These are phyloP conservation scores for Puntigrus tetrazona DNA, from an alignment of 2,113 vertebrate genomes.

Conservation along the genomic window DNA sequence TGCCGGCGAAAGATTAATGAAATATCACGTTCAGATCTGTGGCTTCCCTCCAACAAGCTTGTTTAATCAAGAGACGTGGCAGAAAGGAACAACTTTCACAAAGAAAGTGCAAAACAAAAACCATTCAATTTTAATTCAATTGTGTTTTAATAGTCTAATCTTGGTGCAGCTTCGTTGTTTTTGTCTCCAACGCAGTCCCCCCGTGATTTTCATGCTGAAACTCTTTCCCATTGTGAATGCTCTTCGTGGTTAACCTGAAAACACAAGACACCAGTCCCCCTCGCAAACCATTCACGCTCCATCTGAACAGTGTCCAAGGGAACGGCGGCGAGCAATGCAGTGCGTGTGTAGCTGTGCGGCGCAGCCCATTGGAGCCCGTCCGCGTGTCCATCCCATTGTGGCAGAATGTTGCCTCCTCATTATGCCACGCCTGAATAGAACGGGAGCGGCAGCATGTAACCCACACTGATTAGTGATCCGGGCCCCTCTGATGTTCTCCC, in stretches of 20 bases:
- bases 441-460: slow-evolving; percentile 36
- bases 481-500: slow-evolving; percentile 53
- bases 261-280: not conserved
- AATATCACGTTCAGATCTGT: not conserved
- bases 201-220: not conserved
- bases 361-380: not conserved
- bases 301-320: slow-evolving; percentile 14
- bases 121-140: no score
- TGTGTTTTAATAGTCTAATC: no score
- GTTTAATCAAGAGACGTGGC: not conserved
- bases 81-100: no score
- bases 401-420: slow-evolving; percentile 52
- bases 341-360: slow-evolving; percentile 3
- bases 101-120: no score
- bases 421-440: slow-evolving; percentile 40
- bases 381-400: slow-evolving; percentile 41
- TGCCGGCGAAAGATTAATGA: not conserved
- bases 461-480: slow-evolving; percentile 52
- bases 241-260: not conserved
- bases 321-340: not conserved
- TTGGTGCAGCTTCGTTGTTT: not conserved
- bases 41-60: not conserved
- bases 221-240: not conserved
- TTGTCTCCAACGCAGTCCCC: not conserved
- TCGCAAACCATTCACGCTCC: not conserved